Conservation (phyloP, 2,113 vertebrate genomes). For the Electrona antarctica region DNA sequence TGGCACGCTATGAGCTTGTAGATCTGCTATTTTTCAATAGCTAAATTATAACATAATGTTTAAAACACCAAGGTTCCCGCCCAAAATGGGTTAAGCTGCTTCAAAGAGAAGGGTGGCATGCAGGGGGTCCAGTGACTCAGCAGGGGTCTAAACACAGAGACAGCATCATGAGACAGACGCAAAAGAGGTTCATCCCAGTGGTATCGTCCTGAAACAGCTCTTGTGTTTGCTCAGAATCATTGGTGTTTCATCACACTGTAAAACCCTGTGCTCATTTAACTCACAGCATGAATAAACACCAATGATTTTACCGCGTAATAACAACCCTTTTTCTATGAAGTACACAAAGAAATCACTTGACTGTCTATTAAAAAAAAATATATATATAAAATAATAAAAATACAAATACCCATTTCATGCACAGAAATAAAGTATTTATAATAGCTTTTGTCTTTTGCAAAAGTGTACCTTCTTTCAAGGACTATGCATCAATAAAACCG, state of each 20-base stretch:
- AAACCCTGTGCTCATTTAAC: neutral
- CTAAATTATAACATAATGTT: no score
- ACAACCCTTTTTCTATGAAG: neutral
- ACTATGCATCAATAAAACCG: slow-evolving; percentile 53
- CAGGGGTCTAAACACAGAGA: slow-evolving; percentile 21
- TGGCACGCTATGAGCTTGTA: no score
- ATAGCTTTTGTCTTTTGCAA: slow-evolving; percentile 26
- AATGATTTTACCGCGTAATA: neutral
- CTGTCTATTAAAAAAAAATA: no score
- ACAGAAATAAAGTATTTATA: slow-evolving; percentile 6
- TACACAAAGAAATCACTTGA: no score
- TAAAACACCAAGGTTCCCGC: no score
- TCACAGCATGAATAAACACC: neutral
- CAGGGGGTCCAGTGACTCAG: slow-evolving; percentile 24
- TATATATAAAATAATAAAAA: no score
- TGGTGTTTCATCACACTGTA: neutral
- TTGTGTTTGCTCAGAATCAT: neutral
- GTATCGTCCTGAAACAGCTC: neutral
- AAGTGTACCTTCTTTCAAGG: slow-evolving; percentile 59
- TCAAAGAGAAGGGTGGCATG: slow-evolving; percentile 35
- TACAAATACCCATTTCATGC: slow-evolving; percentile 20
- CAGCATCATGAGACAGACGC: slow-evolving; percentile 11
- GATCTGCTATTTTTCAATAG: no score
- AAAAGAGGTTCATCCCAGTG: neutral
- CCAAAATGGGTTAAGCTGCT: no score